These are phyloP conservation scores for Pimephales promelas DNA, from an alignment of 2,113 vertebrate species.

Conservation along the genomic window DNA sequence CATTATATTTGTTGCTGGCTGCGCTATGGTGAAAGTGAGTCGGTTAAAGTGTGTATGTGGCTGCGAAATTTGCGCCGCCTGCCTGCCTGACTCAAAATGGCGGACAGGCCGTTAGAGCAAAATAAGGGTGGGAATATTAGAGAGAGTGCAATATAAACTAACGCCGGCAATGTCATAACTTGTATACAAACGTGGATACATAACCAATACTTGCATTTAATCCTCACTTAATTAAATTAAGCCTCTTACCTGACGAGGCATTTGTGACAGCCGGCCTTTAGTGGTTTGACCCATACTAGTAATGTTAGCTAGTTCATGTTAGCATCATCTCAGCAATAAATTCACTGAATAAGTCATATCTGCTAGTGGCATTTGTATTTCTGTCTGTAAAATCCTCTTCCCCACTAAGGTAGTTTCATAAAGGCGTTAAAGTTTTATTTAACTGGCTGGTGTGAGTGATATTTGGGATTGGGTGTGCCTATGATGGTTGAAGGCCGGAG, in stretches of 20 bases:
- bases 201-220: background rate
- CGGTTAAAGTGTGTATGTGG: conserved; percentile 62
- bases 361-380: conserved; percentile 1
- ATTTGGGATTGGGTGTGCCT: conserved; percentile 35
- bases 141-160: background rate
- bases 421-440: background rate
- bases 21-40: background rate
- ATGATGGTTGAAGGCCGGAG: conserved; percentile 28
- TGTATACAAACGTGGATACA: background rate
- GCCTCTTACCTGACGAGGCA: background rate
- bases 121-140: conserved; percentile 43
- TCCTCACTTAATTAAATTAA: background rate
- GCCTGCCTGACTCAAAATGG: conserved; percentile 77
- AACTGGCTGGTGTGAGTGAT: background rate
- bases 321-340: background rate
- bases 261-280: conserved; percentile 9
- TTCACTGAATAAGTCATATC: background rate
- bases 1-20: background rate
- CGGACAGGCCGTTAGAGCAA: conserved; percentile 71
- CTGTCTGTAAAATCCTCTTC: background rate
- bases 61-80: conserved; percentile 71
- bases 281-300: conserved; percentile 25
- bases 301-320: conserved; percentile 23
- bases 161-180: background rate
- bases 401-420: background rate